A percentile compares a stretch with the other conserved stretches of the same genome.
Evolutionary conservation across 2,113 vertebrate species (phyloP).

Genomic region (Leptobrachium leishanense): DNA sequence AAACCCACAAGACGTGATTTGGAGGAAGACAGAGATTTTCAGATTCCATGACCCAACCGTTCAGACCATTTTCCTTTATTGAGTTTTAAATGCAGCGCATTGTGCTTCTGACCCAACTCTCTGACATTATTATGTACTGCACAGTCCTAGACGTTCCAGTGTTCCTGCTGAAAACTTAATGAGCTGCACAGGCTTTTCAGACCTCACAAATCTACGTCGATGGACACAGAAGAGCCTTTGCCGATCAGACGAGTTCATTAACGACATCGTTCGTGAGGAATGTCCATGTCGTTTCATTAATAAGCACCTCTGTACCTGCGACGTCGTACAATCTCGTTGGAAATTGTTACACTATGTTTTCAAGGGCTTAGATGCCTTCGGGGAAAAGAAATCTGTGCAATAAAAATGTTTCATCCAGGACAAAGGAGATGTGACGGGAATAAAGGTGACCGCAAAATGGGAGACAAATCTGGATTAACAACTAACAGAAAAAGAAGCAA

Average conservation of each 20-base stretch:
- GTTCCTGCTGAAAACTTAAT: conserved; percentile 37
- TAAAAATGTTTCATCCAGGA: not conserved
- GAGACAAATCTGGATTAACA: not conserved
- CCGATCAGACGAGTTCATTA: conserved; percentile 26
- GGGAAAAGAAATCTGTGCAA: not conserved
- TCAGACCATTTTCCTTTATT: not conserved
- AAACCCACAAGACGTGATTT: not conserved
- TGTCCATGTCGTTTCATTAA: conserved; percentile 30
- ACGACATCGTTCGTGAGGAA: conserved; percentile 10
- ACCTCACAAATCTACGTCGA: conserved; percentile 29
- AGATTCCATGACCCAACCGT: conserved; percentile 10
- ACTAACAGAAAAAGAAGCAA: too few relatives aligned
- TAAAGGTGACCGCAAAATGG: not conserved
- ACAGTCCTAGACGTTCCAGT: conserved; percentile 2
- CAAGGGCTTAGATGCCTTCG: conserved; percentile 6
- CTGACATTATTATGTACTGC: conserved; percentile 39
- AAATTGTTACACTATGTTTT: conserved; percentile 1
- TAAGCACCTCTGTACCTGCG: conserved; percentile 16
- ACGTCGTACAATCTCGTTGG: not conserved
- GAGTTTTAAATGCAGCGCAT: conserved; percentile 22
- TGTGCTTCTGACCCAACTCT: not conserved
- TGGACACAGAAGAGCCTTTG: conserved; percentile 13
- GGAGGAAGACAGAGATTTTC: conserved; percentile 1
- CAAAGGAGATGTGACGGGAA: not conserved
- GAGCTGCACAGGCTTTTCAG: conserved; percentile 24